Percentiles rank a stretch among this genome's conserved stretches.
Conservation (phyloP, 2,888 invertebrate genomes). For the Schizotus pectinicornis region DNA sequence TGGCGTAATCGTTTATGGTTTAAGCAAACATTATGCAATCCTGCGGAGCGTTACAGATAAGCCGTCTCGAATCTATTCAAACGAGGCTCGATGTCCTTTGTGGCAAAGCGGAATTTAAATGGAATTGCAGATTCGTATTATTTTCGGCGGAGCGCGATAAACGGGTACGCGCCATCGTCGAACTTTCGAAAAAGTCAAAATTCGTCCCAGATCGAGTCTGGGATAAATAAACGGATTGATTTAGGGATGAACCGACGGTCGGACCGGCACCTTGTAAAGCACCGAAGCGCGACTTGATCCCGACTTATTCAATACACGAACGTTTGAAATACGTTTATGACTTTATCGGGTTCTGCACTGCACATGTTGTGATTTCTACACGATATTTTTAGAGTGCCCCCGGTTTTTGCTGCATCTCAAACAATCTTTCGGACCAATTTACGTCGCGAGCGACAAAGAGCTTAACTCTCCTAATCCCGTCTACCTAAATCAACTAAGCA, state of each 20-base stretch:
- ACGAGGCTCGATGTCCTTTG: slow-evolving; percentile 25
- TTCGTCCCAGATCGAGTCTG: not conserved
- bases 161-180: not conserved
- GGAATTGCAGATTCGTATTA: slow-evolving; percentile 18
- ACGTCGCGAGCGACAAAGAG: too few species aligned
- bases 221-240: slow-evolving; percentile 9
- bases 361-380: slow-evolving; percentile 13
- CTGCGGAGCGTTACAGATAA: slow-evolving; percentile 28
- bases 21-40: slow-evolving; percentile 32
- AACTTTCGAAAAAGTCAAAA: slow-evolving; percentile 4
- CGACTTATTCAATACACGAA: slow-evolving; percentile 25
- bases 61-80: slow-evolving; percentile 28
- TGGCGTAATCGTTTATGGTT: slow-evolving; percentile 32
- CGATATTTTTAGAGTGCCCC: slow-evolving; percentile 5
- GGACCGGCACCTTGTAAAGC: slow-evolving; percentile 11
- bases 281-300: slow-evolving; percentile 12
- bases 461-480: too few species aligned
- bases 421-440: too few species aligned
- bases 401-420: too few species aligned
- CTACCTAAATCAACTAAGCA: too few species aligned
- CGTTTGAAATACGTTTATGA: slow-evolving; percentile 21
- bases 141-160: slow-evolving; percentile 8
- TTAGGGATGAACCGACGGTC: slow-evolving; percentile 17
- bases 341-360: slow-evolving; percentile 20
- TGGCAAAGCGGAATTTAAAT: slow-evolving; percentile 28